A percentile compares a stretch with the other conserved stretches of the same genome.
Evolutionary conservation across 2,888 invertebrate species (phyloP).

Genomic region (Melanargia galathea): DNA sequence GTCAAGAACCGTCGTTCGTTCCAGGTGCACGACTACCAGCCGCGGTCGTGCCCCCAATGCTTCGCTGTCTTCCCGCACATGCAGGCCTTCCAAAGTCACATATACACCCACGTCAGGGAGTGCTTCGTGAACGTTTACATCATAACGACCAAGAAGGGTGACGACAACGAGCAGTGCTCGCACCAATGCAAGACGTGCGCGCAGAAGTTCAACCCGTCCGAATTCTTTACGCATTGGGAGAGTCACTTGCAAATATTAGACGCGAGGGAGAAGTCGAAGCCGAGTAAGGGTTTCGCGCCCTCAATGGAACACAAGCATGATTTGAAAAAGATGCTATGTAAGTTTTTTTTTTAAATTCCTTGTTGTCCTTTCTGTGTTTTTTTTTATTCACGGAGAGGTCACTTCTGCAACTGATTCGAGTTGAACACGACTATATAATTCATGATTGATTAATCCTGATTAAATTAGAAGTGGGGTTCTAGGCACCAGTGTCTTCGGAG

Average conservation of each 20-base stretch:
- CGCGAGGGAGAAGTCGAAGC: background rate
- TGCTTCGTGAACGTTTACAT: conserved; percentile 36
- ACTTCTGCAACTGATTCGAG: too few species aligned
- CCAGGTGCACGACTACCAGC: conserved; percentile 38
- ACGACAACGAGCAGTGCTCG: conserved; percentile 1
- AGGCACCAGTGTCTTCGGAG: too few species aligned
- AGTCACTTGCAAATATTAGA: conserved; percentile 43
- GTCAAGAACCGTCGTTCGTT: background rate
- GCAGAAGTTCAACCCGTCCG: accelerated
- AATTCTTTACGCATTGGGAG: conserved; percentile 58
- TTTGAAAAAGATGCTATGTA: conserved; percentile 37
- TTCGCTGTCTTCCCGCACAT: accelerated
- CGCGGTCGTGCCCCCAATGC: conserved; percentile 49
- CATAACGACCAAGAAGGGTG: conserved; percentile 11
- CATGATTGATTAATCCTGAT: too few species aligned
- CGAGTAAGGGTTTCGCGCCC: background rate
- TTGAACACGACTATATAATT: too few species aligned
- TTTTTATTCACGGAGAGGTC: too few species aligned
- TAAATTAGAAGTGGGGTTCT: too few species aligned
- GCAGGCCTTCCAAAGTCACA: conserved; percentile 34
- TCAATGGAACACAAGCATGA: conserved; percentile 21
- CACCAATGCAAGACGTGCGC: conserved; percentile 48
- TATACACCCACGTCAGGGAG: conserved; percentile 45
- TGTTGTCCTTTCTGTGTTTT: background rate
- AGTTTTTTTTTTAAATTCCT: conserved; percentile 15